These are phyloP conservation scores for Spinus olivaceus DNA, from an alignment of 2,797 vertebrate species.

Conservation along the genomic window DNA sequence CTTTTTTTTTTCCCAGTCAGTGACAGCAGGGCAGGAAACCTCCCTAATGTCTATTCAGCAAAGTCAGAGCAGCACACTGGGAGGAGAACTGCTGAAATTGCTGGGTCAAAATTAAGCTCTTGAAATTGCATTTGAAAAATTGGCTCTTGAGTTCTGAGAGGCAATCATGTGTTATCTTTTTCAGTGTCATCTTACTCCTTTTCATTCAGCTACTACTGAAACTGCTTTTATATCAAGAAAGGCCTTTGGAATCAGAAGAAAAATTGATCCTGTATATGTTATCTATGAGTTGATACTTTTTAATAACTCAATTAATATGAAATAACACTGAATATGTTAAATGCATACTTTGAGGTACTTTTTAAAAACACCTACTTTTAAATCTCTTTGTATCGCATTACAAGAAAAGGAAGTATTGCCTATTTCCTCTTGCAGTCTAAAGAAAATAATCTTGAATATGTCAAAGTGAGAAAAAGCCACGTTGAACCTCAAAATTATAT, in stretches of 20 bases:
- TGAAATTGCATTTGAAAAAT: neutral
- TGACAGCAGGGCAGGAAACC: neutral
- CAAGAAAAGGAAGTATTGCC: neutral
- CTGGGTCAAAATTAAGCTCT: conserved; percentile 6
- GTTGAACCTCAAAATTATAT: neutral
- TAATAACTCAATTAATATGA: neutral
- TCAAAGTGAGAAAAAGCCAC: neutral
- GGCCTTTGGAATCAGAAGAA: neutral
- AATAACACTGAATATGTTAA: neutral
- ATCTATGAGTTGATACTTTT: neutral
- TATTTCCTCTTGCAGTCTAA: neutral
- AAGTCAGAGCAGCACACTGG: neutral
- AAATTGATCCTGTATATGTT: neutral
- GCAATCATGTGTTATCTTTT: neutral
- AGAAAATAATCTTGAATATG: neutral
- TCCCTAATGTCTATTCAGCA: neutral
- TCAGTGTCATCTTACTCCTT: neutral
- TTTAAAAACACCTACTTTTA: neutral
- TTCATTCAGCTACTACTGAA: neutral
- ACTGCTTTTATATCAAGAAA: neutral
- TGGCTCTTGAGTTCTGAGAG: neutral
- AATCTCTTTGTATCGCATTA: neutral
- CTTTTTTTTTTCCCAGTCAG: neutral
- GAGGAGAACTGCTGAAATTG: neutral
- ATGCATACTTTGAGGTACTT: neutral